These are phyloP conservation scores for Sminthopsis crassicaudata DNA, from an alignment of 2,113 vertebrate species.

Conservation along the genomic window DNA sequence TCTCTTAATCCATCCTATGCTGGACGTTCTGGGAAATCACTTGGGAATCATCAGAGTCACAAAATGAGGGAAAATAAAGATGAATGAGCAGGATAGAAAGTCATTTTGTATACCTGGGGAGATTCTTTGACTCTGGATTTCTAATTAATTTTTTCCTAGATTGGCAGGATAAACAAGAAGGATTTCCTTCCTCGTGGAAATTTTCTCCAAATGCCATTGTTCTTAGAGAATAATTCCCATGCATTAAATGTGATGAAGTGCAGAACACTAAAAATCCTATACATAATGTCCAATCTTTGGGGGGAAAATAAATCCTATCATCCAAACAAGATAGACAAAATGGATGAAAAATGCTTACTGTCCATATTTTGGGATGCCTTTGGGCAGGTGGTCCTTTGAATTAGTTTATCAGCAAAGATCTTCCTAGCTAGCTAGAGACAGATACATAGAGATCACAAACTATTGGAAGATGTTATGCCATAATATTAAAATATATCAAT, in stretches of 20 bases:
- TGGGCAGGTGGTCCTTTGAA: neutral
- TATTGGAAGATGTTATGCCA: neutral
- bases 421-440: neutral
- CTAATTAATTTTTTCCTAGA: neutral
- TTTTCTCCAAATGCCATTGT: neutral
- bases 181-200: neutral
- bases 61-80: neutral
- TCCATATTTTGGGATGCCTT: neutral
- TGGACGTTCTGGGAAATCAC: neutral
- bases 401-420: neutral
- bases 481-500: neutral
- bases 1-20: neutral
- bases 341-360: neutral
- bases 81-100: neutral
- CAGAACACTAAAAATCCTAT: neutral
- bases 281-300: neutral
- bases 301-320: neutral
- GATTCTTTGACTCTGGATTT: neutral
- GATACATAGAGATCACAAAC: neutral
- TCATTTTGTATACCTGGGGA: too few species aligned
- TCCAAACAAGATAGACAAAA: neutral
- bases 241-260: neutral
- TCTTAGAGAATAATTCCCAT: neutral
- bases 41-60: neutral
- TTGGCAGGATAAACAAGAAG: neutral